A percentile compares a stretch with the other conserved stretches of the same genome.
Conservation (phyloP, 2,113 vertebrate species). For the Saguinus imperator region DNA sequence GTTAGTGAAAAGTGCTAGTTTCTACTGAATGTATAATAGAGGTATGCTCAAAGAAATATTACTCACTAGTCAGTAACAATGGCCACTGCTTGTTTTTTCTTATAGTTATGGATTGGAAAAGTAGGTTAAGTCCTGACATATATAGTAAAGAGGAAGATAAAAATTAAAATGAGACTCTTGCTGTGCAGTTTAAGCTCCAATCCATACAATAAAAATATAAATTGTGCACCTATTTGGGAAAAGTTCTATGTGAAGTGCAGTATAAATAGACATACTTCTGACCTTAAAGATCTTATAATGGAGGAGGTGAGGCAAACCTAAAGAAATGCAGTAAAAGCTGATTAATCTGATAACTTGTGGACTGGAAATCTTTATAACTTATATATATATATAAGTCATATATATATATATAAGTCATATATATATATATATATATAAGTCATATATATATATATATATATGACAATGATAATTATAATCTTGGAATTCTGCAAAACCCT, state of each 20-base stretch:
- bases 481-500: slow-evolving; percentile 40
- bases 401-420: too few species aligned
- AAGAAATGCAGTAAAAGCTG: slow-evolving; percentile 8
- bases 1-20: neutral
- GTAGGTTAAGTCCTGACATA: neutral
- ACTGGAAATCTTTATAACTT: slow-evolving; percentile 59
- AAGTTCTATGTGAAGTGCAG: neutral
- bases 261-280: neutral
- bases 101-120: neutral
- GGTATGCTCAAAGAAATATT: neutral
- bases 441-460: neutral
- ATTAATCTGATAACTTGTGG: slow-evolving; percentile 9
- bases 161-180: neutral
- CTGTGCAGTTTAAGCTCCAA: neutral
- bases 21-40: neutral
- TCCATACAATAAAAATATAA: neutral
- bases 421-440: neutral
- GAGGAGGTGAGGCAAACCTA: neutral
- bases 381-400: neutral
- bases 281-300: neutral
- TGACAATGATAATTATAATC: slow-evolving; percentile 52
- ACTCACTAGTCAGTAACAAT: neutral
- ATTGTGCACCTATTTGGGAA: neutral
- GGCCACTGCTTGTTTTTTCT: neutral
- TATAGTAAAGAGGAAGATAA: neutral